Conservation (phyloP, 1,140 invertebrate species). For the Aphis gossypii region DNA sequence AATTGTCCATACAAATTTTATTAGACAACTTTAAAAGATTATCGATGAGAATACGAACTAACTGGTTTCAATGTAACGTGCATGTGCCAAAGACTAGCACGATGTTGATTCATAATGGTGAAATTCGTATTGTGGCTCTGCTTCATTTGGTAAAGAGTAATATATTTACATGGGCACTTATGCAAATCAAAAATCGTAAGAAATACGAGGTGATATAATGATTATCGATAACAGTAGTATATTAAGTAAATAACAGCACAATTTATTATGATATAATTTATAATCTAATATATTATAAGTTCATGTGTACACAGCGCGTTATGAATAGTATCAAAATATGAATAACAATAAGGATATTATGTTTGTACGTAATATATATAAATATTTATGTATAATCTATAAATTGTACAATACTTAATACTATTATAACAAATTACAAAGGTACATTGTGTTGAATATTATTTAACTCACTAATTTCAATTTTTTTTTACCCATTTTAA, state of each 20-base stretch:
- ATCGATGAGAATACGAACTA: neutral
- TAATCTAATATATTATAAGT: no score
- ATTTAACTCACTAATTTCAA: no score
- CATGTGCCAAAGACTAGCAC: neutral
- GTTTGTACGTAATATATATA: neutral
- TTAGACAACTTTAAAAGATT: neutral
- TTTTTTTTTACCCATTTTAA: no score
- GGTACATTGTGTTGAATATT: no score
- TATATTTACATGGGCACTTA: neutral
- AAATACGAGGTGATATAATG: neutral
- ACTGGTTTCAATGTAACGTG: neutral
- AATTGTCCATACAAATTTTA: neutral
- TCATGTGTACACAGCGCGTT: neutral
- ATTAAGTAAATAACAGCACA: neutral
- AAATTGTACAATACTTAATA: no score
- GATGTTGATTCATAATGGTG: neutral
- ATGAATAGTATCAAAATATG: neutral
- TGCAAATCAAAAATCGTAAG: neutral
- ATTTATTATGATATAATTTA: neutral
- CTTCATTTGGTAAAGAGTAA: neutral
- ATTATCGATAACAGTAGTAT: neutral
- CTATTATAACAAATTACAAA: no score
- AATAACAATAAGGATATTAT: neutral
- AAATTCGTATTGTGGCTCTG: neutral
- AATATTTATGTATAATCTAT: no score